A percentile compares a stretch with the other conserved stretches of the same genome.
These are phyloP conservation scores for Drosophila seguyi DNA, from an alignment of 1,140 invertebrate species.

Conservation along the genomic window DNA sequence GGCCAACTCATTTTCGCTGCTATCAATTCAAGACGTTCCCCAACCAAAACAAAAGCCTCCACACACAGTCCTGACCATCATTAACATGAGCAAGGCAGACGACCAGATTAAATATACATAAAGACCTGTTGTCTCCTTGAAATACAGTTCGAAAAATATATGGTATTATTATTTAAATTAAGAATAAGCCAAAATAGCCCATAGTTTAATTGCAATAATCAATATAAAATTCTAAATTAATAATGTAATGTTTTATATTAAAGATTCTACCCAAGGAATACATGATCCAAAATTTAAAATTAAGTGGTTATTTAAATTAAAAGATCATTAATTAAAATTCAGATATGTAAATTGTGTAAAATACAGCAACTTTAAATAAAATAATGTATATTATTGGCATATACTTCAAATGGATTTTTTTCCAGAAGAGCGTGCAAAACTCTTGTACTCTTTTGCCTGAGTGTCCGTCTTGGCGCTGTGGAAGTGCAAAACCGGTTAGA, in stretches of 20 bases:
- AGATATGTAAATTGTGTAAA: too few species aligned
- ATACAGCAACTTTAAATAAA: not conserved
- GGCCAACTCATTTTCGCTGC: constrained; percentile 34
- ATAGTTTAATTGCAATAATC: not conserved
- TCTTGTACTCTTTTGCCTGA: not conserved
- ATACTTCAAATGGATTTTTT: not conserved
- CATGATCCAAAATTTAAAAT: not conserved
- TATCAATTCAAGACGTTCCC: constrained; percentile 41
- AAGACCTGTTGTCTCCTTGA: constrained; percentile 30
- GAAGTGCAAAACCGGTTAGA: constrained; percentile 35
- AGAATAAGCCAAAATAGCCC: not conserved
- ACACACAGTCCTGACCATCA: constrained; percentile 20
- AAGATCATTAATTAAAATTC: too few species aligned
- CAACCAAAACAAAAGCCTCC: constrained; percentile 32
- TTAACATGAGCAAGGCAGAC: constrained; percentile 34
- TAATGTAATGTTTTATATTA: not conserved
- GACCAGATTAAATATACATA: constrained; percentile 5
- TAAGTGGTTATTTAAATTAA: too few species aligned
- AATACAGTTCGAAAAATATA: constrained; percentile 8
- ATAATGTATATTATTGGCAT: not conserved
- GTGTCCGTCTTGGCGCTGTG: not conserved
- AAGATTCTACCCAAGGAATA: not conserved
- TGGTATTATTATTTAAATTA: not conserved
- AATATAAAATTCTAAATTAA: not conserved
- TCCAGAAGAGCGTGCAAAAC: not conserved